Evolutionary conservation across 2,113 vertebrate species (phyloP).

Genomic region (Crypturellus undulatus): DNA sequence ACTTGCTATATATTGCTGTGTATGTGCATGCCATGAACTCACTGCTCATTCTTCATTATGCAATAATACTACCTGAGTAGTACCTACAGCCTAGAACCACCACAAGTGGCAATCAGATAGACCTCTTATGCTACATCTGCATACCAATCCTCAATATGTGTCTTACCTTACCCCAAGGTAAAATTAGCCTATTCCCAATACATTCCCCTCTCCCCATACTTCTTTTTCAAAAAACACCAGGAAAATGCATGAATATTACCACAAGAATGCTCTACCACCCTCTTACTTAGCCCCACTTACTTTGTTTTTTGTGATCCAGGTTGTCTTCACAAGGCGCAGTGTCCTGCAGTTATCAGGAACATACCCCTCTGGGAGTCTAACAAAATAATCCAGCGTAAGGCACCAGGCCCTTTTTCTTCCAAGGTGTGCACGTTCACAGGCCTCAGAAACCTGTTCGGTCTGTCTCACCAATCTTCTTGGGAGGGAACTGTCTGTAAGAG

Average conservation of each 20-base stretch:
- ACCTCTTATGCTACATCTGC: background rate
- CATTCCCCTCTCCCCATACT: background rate
- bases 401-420: background rate
- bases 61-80: background rate
- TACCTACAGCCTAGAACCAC: background rate
- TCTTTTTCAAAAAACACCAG: conserved; percentile 19
- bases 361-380: conserved; percentile 6
- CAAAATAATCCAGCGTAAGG: conserved; percentile 11
- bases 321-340: background rate
- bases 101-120: background rate
- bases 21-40: background rate
- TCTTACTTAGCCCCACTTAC: background rate
- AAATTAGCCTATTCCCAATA: conserved; percentile 22
- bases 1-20: background rate
- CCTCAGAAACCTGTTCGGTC: conserved; percentile 1
- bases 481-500: conserved; percentile 4
- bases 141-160: background rate
- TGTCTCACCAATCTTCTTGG: background rate
- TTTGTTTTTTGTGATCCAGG: conserved; percentile 1
- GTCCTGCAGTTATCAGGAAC: background rate
- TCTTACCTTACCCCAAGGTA: background rate
- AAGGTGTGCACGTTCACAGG: background rate
- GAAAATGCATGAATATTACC: background rate
- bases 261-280: conserved; percentile 9
- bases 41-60: background rate